These are phyloP conservation scores for Pluvianellus socialis DNA, from an alignment of 2,113 vertebrate genomes.

Conservation along the genomic window DNA sequence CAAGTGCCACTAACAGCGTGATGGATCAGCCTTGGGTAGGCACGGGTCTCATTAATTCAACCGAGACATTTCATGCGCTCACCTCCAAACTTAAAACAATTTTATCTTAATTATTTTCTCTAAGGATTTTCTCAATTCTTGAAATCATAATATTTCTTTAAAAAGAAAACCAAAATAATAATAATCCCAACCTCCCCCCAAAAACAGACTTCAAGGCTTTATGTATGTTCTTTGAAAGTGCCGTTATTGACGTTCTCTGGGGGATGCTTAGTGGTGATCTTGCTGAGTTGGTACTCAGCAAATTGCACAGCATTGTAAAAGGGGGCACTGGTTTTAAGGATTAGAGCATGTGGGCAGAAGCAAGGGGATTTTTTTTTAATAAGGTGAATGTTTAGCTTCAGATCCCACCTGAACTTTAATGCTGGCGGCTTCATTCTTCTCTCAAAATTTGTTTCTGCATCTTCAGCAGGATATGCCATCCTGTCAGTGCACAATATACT, in stretches of 20 bases:
- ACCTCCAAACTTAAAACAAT: neutral
- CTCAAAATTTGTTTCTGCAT: neutral
- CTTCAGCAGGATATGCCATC: neutral
- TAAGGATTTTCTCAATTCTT: neutral
- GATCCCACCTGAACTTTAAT: neutral
- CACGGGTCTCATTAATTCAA: neutral
- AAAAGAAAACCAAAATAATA: neutral
- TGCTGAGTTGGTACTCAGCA: neutral
- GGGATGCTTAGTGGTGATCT: neutral
- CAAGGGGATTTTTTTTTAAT: neutral
- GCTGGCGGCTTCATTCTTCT: neutral
- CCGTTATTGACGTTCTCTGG: neutral
- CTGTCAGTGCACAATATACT: neutral
- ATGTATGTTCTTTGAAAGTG: neutral
- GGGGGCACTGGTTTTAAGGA: neutral
- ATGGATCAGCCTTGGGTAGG: neutral
- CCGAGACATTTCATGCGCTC: neutral
- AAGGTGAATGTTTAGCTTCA: neutral
- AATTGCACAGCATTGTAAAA: neutral
- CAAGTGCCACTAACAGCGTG: neutral
- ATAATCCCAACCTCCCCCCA: fast-evolving
- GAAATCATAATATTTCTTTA: neutral
- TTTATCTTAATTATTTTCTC: neutral
- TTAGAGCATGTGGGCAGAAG: neutral
- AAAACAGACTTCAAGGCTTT: neutral